phyloP scores from a whole-genome alignment of 2,797 vertebrate species.

The Kryptopterus vitreolus region DNA sequence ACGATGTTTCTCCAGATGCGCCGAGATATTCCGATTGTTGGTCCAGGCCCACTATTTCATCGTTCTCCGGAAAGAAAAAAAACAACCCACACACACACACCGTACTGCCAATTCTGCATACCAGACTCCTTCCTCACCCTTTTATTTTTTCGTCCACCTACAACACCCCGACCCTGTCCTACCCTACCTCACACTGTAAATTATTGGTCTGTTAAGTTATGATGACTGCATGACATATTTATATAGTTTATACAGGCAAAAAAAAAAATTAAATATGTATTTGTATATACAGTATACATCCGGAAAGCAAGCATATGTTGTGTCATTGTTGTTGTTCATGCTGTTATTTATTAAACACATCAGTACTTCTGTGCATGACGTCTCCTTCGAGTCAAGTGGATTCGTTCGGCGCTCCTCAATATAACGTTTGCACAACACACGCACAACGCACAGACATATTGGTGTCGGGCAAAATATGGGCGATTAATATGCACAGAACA shows the following conservation, averaged over 20 bases:
- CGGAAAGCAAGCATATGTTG: constrained; percentile 73
- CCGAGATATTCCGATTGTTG: constrained; percentile 27
- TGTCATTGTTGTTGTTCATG: constrained; percentile 77
- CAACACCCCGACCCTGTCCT: constrained; percentile 58
- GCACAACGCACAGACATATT: too few species aligned
- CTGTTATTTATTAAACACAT: constrained; percentile 98
- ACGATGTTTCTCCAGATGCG: constrained; percentile 3
- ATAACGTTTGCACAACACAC: not conserved
- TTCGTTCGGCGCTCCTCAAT: not conserved
- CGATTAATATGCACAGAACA: too few species aligned
- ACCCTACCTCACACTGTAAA: constrained; percentile 93
- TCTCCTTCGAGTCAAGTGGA: not conserved
- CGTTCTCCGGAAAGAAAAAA: not conserved
- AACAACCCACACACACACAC: constrained; percentile 19
- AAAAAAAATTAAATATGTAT: constrained; percentile 75
- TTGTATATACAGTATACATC: constrained; percentile 72
- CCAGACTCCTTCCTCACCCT: constrained; percentile 48
- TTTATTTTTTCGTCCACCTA: constrained; percentile 28
- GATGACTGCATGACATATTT: constrained; percentile 98
- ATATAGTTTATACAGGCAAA: constrained; percentile 97
- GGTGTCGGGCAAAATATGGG: too few species aligned
- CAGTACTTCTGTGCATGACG: constrained; percentile 44
- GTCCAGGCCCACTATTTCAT: constrained; percentile 12
- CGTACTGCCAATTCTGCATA: constrained; percentile 76
- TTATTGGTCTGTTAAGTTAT: constrained; percentile 96